phyloP scores from a whole-genome alignment of 2,797 vertebrate genomes.

The Hapalemur alaotrensis region DNA sequence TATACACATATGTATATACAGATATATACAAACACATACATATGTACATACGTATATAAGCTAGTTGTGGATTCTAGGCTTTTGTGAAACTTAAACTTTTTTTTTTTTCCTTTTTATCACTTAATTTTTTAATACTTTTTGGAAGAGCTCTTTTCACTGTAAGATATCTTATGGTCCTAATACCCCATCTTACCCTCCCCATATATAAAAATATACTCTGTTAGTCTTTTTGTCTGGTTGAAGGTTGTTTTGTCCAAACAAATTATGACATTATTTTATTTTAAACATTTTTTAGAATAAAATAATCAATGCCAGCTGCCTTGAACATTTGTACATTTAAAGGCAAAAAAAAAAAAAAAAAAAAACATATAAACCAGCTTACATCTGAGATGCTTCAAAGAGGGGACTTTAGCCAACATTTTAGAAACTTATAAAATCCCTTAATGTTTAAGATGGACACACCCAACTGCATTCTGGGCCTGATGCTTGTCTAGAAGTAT shows the following conservation, averaged over 20 bases:
- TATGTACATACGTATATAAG: neutral
- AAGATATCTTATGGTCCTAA: neutral
- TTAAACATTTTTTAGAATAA: conserved; percentile 49
- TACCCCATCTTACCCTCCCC: neutral
- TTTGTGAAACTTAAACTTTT: neutral
- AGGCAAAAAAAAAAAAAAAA: neutral
- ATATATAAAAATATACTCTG: neutral
- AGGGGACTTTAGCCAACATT: conserved; percentile 37
- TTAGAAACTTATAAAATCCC: conserved; percentile 50
- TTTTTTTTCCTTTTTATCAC: neutral
- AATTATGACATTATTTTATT: conserved; percentile 65
- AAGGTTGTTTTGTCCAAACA: conserved; percentile 55
- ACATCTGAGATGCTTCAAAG: conserved; percentile 62
- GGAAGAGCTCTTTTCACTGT: too few species aligned
- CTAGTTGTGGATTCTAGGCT: neutral
- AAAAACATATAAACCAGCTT: conserved; percentile 44
- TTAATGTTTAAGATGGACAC: conserved; percentile 5
- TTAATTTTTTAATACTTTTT: too few species aligned
- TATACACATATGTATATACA: neutral
- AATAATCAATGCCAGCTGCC: conserved; percentile 67
- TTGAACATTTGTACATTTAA: conserved; percentile 38
- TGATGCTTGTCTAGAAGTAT: conserved; percentile 24
- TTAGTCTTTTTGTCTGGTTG: conserved; percentile 33
- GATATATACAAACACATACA: neutral
- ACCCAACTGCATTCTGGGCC: conserved; percentile 19